A percentile compares a stretch with the other conserved stretches of the same genome.
phyloP scores from a whole-genome alignment of 2,113 vertebrate genomes.

The Oreochromis niloticus region DNA sequence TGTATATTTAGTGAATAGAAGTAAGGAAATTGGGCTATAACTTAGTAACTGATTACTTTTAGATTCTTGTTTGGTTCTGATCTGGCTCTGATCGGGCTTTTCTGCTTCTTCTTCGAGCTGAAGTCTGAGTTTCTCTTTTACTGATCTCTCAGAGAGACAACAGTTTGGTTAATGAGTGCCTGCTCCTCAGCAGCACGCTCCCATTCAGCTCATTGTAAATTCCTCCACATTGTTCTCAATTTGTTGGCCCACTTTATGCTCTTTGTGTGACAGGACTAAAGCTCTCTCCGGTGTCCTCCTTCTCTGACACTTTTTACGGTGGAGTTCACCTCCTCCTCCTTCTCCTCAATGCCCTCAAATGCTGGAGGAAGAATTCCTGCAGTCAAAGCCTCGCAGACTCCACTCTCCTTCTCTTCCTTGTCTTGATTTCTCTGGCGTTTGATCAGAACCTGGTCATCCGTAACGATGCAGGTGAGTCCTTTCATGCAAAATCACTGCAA shows the following conservation, averaged over 20 bases:
- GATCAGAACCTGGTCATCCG: neutral
- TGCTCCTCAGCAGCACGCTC: neutral
- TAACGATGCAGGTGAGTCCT: neutral
- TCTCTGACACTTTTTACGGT: neutral
- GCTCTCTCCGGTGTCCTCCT: constrained; percentile 32
- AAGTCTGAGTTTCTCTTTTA: neutral
- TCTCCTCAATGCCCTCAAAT: neutral
- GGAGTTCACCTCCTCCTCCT: neutral
- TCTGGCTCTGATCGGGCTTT: neutral
- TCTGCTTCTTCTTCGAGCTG: neutral
- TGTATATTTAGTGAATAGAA: neutral
- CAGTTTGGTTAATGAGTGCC: constrained; percentile 2
- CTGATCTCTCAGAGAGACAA: neutral
- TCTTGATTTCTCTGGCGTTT: neutral
- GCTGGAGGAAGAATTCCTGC: neutral
- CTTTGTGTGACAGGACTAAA: constrained; percentile 62
- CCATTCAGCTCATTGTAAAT: constrained; percentile 56
- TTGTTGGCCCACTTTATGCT: constrained; percentile 64
- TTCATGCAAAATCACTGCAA: neutral
- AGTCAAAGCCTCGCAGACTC: neutral
- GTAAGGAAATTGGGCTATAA: neutral
- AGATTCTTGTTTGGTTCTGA: neutral
- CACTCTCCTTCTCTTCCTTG: neutral
- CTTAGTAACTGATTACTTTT: neutral
- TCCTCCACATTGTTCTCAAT: constrained; percentile 72